Base-by-base conservation (phyloP, 2,113 vertebrate species). In the Labeo catla region DNA sequence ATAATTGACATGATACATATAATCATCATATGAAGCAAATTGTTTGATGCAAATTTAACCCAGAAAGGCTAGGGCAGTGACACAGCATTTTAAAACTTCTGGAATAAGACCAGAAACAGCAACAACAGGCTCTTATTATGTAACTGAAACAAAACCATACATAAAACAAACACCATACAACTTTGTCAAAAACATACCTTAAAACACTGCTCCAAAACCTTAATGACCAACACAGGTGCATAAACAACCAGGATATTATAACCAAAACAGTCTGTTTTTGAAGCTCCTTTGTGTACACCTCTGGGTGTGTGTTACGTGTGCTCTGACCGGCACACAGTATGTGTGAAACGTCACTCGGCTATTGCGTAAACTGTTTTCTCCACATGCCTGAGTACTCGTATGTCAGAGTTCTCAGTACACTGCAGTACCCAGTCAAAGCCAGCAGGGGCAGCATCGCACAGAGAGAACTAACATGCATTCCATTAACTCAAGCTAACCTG, bases 281-380 rank as follows among this genome's bases (percentile, higher is more conserved):
- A 21, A 34, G 81, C 57, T 84, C 49, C 21, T 45, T 43, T 2
- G 81, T 81, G 66, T 79, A 89, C 83, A 11, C 77, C 45, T 74
- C 7, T 68, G 88, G 77, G 52, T 70, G 83, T 90, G 87, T 82
- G 70, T 86, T 68, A 16, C 9, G 43, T 63, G 83, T 85, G 76
- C 13, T 49, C 61, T 65, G 77, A 76, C 50, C 4, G 4, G 45
- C 34, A 65, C 59, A 82, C 23, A 36, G 45, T 79, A 72, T 81
- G 68, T 63, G 82, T 70, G 85, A 74, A 81, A 86, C 68, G 85
- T 84, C 81, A 84, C 36, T 36, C 57, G 39, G 7, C 43, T 47
- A 84, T 95, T 95, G 92, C 91, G 88, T 92, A 95, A 94, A 85
- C 89, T 93, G 93, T 93, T 93, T 93, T 89, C 93, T 68, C 86